A percentile compares a stretch with the other conserved stretches of the same genome.
Evolutionary conservation across 2,113 vertebrate genomes (phyloP).

Genomic region (Notiomystis cincta): DNA sequence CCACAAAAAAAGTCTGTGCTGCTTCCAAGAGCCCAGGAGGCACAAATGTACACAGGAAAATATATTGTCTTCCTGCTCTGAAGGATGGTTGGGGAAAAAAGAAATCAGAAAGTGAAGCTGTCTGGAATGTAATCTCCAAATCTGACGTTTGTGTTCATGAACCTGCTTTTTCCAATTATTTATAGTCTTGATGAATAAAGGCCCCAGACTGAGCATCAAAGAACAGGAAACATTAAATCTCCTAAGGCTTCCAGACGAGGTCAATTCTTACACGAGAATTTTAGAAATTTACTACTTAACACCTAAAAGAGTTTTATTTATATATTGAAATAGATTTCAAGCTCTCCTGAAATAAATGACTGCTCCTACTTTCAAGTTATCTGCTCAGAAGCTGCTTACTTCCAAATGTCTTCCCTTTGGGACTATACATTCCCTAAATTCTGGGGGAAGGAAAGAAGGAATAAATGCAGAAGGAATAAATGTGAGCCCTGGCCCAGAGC

Average conservation of each 20-base stretch:
- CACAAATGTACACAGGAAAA: background rate
- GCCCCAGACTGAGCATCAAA: background rate
- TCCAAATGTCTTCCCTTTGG: background rate
- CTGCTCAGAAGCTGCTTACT: background rate
- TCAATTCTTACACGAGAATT: background rate
- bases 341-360: background rate
- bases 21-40: slow-evolving; percentile 33
- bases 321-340: background rate
- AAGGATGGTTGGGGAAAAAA: background rate
- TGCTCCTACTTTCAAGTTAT: background rate
- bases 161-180: slow-evolving; percentile 69
- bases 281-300: background rate
- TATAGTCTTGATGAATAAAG: background rate
- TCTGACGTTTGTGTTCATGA: background rate
- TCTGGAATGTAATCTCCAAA: slow-evolving; percentile 28
- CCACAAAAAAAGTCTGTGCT: background rate
- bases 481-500: background rate
- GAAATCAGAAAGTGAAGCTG: background rate
- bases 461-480: background rate
- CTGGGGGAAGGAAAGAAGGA: background rate
- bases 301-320: background rate
- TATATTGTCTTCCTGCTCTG: background rate
- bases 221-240: background rate
- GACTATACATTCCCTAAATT: background rate
- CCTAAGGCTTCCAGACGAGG: background rate